A percentile compares a stretch with the other conserved stretches of the same genome.
phyloP scores from a whole-genome alignment of 2,113 vertebrate genomes.

The Notothenia rossii region DNA sequence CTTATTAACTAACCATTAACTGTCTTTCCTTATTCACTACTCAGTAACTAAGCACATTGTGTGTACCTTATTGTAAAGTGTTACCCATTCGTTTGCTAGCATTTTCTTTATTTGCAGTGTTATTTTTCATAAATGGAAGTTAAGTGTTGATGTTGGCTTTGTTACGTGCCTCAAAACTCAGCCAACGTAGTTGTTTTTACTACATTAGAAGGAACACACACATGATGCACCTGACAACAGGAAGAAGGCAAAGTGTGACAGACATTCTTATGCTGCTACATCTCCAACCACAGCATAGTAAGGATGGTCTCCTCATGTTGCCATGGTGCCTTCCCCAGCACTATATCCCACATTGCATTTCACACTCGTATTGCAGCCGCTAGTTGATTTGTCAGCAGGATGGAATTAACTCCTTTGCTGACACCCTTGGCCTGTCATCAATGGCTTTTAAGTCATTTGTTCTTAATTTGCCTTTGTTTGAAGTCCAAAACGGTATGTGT shows the following conservation, averaged over 20 bases:
- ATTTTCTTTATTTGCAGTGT: no score
- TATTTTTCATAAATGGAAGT: no score
- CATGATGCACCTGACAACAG: no score
- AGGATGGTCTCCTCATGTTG: slow-evolving; percentile 45
- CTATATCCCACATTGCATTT: slow-evolving; percentile 69
- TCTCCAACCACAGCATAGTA: slow-evolving; percentile 27
- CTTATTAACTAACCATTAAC: no score
- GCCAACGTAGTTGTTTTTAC: no score
- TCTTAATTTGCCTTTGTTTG: slow-evolving; percentile 67
- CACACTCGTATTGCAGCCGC: slow-evolving; percentile 74
- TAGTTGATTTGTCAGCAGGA: slow-evolving; percentile 72
- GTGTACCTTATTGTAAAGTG: no score
- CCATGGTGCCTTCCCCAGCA: slow-evolving; percentile 34
- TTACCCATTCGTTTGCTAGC: no score
- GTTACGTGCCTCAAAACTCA: no score
- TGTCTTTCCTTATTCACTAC: no score
- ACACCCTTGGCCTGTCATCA: slow-evolving; percentile 54
- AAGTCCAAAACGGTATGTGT: slow-evolving; percentile 52
- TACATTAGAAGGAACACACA: no score
- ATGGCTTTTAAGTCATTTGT: slow-evolving; percentile 62
- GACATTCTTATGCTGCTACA: slow-evolving; percentile 1
- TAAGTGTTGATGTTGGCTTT: no score
- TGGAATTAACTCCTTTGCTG: slow-evolving; percentile 75
- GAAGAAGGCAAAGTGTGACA: not conserved
- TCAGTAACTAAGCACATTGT: no score